Base-by-base conservation (phyloP, 2,113 vertebrate species). In the Stomatorhinus ivindoensis region DNA sequence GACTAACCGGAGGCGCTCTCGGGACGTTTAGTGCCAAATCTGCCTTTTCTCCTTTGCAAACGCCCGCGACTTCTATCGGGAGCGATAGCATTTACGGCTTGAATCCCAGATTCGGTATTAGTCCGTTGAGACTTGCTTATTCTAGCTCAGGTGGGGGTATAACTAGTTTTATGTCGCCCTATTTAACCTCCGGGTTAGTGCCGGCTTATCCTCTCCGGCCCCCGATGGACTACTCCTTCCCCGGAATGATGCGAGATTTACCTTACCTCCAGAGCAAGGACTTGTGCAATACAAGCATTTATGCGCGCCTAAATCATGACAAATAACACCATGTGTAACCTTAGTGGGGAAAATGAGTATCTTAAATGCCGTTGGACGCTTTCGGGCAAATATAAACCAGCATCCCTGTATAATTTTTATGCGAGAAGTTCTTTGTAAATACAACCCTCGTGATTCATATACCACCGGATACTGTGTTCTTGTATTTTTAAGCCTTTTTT, bases 31-130 rank as follows among this genome's bases (percentile, higher is more conserved):
- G 95, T 82, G 94, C 48, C 91, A 97, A 96, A 91, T 97, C 96
- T 1, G 97, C 96, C 1, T 97, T 97, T 92, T 97, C 96, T 87
- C 96, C 97, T 27, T 94, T 97, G 88, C 95, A 96, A 1, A 92
- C 94, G 0, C 91, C 93, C 1, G 90, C 94, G 5, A 47, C 92
- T 31, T 89, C 93, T 4, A 87, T 93, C 44, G 90, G 93, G 0
- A 94, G 95, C 47, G 94, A 96, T 83, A 80, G 89, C 55, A 48
- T 97, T 89, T 97, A 95, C 80, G 94, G 95, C 6, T 90, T 97
- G 87, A 93, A 89, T 88, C 95, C 96, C 55, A 95, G 95, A 89
- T 92, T 97, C 24, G 95, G 96, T 0, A 91, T 97, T 87, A 96
- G 92, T 83, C 96, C 97, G 10, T 88, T 97, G 44, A 92, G 94